Base-by-base conservation (phyloP, 1,140 invertebrate genomes). In the Eufriesea mexicana region DNA sequence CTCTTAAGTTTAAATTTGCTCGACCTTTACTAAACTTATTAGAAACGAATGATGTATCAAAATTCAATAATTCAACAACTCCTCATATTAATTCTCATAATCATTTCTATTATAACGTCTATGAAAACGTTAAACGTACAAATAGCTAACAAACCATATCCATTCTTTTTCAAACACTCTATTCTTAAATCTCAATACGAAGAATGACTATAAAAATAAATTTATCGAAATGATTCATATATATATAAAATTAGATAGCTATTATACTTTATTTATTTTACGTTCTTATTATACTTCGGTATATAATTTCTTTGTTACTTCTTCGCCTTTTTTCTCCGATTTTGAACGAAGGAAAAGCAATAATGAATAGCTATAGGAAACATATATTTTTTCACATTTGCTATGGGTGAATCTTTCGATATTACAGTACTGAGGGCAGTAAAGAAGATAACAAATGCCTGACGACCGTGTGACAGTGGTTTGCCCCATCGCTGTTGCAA, bases 401-500 rank as follows among this genome's bases (percentile, higher is more conserved):
- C 42, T 49, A 14, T 54, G 81, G 74, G 74, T 62, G 55, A 78
- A 73, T n/a, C 35, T 67, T 72, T 77, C n/a, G 42, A 76, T 49
- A 45, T 51, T 86, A 89, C 87, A 68, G n/a, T 57, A 84, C 80
- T 86, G 86, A 42, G 42, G 6, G 57, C 9, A 64, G 35, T 61
- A 35, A n/a, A 9, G 14, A 42, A 55, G 35, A 7, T 74, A 83
- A 89, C 80, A 89, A 89, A 81, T 74, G 68, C 62, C 80, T 62
- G 16, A 71, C 42, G 12, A 28, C 12, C 7, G n/a, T 68, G 28
- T 83, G 78, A 82, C 68, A 79, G 75, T 85, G 73, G 57, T 71
- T 83, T 75, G 66, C 67, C 57, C 84, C 70, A 59, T 88, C 79
- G 76, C 72, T 57, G 62, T 57, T 88, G 49, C n/a, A 55, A 73